Evolutionary conservation across 2,888 invertebrate genomes (phyloP).

Genomic region (Magallana nippona): DNA sequence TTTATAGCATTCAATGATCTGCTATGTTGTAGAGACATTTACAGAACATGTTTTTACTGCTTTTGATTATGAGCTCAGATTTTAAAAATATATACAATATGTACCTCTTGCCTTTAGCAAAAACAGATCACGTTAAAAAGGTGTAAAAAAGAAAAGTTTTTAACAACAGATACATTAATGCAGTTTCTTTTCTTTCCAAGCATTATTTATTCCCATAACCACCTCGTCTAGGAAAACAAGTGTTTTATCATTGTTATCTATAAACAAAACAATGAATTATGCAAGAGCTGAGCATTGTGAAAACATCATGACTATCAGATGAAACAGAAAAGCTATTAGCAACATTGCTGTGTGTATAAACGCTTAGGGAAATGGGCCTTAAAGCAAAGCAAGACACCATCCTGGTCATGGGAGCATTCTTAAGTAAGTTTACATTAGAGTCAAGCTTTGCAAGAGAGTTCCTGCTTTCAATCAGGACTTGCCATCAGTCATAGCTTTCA

Average conservation of each 20-base stretch:
- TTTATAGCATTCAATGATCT: too few species aligned
- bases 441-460: neutral
- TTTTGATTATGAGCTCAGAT: too few species aligned
- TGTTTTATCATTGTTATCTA: constrained; percentile 10
- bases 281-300: constrained; percentile 18
- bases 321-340: constrained; percentile 31
- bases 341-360: constrained; percentile 24
- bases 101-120: too few species aligned
- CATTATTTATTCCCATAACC: neutral
- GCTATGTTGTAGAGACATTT: too few species aligned
- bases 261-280: constrained; percentile 29
- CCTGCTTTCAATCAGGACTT: neutral
- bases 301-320: constrained; percentile 25
- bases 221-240: neutral
- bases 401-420: neutral
- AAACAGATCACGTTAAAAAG: too few species aligned
- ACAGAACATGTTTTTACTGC: too few species aligned
- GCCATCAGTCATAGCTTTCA: constrained; percentile 17
- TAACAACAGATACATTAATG: too few species aligned
- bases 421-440: neutral
- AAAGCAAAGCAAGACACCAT: neutral
- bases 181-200: too few species aligned
- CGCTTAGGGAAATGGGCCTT: neutral
- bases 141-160: too few species aligned
- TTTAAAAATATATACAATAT: too few species aligned